Percentiles rank a stretch among this genome's conserved stretches.
Conservation (phyloP, 2,888 invertebrate species). For the Sialis lutaria region DNA sequence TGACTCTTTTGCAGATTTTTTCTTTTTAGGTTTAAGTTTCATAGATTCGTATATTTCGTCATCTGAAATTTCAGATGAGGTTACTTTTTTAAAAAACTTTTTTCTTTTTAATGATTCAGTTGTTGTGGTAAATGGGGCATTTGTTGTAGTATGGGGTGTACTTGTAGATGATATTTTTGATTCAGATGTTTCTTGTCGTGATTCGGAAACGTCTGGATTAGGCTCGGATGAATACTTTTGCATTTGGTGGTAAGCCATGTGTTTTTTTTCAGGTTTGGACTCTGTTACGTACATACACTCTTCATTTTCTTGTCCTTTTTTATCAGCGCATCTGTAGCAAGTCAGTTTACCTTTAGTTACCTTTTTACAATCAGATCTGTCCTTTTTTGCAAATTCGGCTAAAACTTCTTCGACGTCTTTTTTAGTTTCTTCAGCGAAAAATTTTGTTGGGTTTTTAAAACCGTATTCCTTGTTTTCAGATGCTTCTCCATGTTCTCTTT, state of each 20-base stretch:
- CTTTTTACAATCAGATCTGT: constrained; percentile 53
- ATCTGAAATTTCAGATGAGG: neutral
- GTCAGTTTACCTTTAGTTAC: constrained; percentile 57
- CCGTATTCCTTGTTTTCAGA: constrained; percentile 26
- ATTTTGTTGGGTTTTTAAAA: constrained; percentile 28
- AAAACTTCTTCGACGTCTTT: constrained; percentile 52
- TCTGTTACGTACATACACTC: constrained; percentile 64
- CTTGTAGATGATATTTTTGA: constrained; percentile 19
- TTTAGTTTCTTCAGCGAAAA: constrained; percentile 36
- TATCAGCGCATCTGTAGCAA: constrained; percentile 54
- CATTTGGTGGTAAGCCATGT: constrained; percentile 46
- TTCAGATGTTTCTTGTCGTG: constrained; percentile 27
- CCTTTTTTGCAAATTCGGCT: constrained; percentile 55
- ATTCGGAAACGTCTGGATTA: constrained; percentile 23
- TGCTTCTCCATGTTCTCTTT: constrained; percentile 15
- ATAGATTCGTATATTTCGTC: neutral
- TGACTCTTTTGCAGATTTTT: neutral
- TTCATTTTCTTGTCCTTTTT: constrained; percentile 51
- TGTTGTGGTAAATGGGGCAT: neutral
- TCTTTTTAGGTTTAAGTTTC: neutral
- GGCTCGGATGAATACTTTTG: constrained; percentile 39
- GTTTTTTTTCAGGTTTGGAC: constrained; percentile 43
- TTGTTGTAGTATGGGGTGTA: neutral
- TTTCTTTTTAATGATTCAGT: neutral
- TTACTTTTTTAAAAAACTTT: constrained; percentile 1